These are phyloP conservation scores for Ectropis crepuscularia DNA, from an alignment of 2,888 invertebrate genomes.

Conservation along the genomic window DNA sequence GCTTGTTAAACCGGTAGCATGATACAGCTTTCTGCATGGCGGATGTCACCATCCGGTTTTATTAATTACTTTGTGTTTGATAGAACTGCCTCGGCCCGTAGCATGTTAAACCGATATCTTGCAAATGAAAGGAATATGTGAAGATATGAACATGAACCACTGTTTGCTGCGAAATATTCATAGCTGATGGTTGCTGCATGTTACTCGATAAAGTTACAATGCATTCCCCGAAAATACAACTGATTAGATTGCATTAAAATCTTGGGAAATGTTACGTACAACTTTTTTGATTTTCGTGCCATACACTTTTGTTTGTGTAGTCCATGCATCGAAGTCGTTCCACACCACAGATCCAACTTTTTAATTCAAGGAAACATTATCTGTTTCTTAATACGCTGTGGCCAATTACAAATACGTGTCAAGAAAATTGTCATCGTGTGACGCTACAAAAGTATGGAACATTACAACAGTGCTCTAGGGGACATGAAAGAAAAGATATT, in stretches of 20 bases:
- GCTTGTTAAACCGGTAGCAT: constrained; percentile 76
- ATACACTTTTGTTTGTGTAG: constrained; percentile 30
- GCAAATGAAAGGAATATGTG: constrained; percentile 50
- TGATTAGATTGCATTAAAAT: constrained; percentile 67
- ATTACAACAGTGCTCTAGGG: too few species aligned
- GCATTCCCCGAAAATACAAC: constrained; percentile 66
- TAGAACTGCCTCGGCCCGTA: constrained; percentile 82
- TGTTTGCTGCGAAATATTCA: constrained; percentile 59
- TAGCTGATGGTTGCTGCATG: constrained; percentile 81
- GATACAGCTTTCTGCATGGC: constrained; percentile 84
- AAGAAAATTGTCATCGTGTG: too few species aligned
- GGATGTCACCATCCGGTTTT: constrained; percentile 78
- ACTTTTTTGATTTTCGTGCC: constrained; percentile 27
- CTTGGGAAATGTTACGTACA: constrained; percentile 51
- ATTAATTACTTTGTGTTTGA: constrained; percentile 77
- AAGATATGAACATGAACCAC: constrained; percentile 58
- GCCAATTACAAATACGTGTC: too few species aligned
- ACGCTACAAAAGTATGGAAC: too few species aligned
- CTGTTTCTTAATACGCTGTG: constrained; percentile 3
- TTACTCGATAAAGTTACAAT: constrained; percentile 66
- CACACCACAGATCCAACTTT: constrained; percentile 43
- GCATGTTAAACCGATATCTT: constrained; percentile 70
- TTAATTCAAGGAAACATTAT: not conserved
- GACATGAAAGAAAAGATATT: too few species aligned
- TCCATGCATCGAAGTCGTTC: constrained; percentile 27